A percentile compares a stretch with the other conserved stretches of the same genome.
phyloP scores from a whole-genome alignment of 2,113 vertebrate species.

The Arenaria interpres region DNA sequence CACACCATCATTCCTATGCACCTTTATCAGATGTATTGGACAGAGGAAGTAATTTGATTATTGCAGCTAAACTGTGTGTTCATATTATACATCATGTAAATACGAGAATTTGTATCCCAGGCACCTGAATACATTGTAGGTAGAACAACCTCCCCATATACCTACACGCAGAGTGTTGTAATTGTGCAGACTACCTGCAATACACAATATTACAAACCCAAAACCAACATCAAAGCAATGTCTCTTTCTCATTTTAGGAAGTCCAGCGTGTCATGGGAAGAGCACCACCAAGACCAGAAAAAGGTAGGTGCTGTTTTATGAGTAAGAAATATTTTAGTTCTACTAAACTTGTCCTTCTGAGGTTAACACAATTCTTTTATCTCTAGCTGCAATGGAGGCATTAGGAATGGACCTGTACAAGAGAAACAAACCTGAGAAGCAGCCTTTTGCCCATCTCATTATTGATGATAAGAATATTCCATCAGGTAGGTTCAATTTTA shows the following conservation, averaged over 20 bases:
- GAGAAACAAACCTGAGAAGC: constrained; percentile 66
- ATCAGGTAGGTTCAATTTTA: constrained; percentile 66
- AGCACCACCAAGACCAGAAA: constrained; percentile 63
- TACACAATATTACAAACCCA: not conserved
- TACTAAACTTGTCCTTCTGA: not conserved
- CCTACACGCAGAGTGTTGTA: not conserved
- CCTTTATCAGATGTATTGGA: not conserved
- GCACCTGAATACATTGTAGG: not conserved
- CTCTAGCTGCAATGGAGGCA: constrained; percentile 69
- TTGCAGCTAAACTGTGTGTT: not conserved
- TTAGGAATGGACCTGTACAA: constrained; percentile 65
- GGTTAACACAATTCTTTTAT: constrained; percentile 57
- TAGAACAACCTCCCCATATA: not conserved
- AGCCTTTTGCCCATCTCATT: constrained; percentile 81
- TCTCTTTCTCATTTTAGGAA: constrained; percentile 72
- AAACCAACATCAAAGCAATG: not conserved
- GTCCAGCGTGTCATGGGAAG: constrained; percentile 71
- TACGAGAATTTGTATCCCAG: not conserved
- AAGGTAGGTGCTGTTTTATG: constrained; percentile 56
- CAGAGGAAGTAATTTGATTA: not conserved
- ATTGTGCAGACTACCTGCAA: not conserved
- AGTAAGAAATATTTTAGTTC: not conserved
- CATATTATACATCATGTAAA: not conserved
- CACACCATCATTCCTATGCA: not conserved
- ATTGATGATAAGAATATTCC: constrained; percentile 78